These are phyloP conservation scores for Drosophila peninsularis DNA, from an alignment of 2,888 invertebrate species.

Conservation along the genomic window DNA sequence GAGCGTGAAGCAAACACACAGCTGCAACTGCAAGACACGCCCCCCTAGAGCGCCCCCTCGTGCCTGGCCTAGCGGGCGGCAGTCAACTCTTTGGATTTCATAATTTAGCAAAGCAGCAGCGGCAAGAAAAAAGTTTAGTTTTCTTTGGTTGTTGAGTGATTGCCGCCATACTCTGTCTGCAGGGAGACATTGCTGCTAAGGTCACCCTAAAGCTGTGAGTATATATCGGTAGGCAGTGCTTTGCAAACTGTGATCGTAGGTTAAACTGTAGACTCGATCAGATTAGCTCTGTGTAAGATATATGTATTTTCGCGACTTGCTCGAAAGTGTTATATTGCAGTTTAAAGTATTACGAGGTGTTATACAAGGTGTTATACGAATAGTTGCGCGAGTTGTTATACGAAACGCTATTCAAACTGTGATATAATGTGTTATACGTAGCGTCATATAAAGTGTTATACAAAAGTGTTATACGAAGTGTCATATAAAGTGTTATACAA, in stretches of 20 bases:
- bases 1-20: conserved; percentile 10
- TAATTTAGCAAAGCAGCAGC: conserved; percentile 57
- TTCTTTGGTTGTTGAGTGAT: neutral
- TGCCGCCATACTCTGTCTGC: neutral
- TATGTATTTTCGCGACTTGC: too few species aligned
- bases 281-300: neutral
- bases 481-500: too few species aligned
- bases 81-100: conserved; percentile 56
- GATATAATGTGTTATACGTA: too few species aligned
- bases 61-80: neutral
- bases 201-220: neutral
- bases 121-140: conserved; percentile 4
- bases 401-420: too few species aligned
- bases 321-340: neutral
- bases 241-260: neutral
- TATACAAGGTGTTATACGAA: neutral
- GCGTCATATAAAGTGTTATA: too few species aligned
- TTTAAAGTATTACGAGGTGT: too few species aligned
- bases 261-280: neutral
- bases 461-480: neutral
- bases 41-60: neutral
- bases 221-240: neutral
- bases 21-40: conserved; percentile 19
- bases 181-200: neutral
- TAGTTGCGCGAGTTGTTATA: too few species aligned